Evolutionary conservation across 2,113 vertebrate species (phyloP).

Genomic region (Oostethus manadensis): DNA sequence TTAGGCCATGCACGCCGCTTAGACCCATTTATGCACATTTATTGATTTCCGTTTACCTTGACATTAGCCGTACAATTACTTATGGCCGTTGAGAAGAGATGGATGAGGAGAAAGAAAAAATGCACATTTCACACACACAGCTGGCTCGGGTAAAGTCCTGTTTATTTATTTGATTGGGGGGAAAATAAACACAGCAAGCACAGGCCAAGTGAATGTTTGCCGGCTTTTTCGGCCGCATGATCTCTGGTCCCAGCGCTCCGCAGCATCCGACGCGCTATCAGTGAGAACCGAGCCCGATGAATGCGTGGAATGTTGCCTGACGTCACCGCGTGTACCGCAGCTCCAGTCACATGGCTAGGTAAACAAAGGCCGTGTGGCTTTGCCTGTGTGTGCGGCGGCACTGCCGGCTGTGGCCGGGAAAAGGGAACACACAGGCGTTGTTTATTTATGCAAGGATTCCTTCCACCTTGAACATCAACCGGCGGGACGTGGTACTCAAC

Average conservation of each 20-base stretch:
- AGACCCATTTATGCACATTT: slow-evolving; percentile 28
- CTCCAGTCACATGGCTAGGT: slow-evolving; percentile 57
- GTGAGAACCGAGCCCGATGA: slow-evolving; percentile 55
- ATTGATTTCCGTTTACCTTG: slow-evolving; percentile 35
- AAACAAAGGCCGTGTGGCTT: slow-evolving; percentile 49
- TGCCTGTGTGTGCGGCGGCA: slow-evolving; percentile 19
- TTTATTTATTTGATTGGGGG: slow-evolving; percentile 49
- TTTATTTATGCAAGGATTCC: slow-evolving; percentile 54
- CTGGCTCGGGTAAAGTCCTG: slow-evolving; percentile 36
- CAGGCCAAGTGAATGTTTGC: slow-evolving; percentile 38
- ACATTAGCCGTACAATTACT: slow-evolving; percentile 53
- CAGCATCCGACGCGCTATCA: slow-evolving; percentile 45
- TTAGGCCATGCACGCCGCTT: neutral
- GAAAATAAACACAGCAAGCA: slow-evolving; percentile 38
- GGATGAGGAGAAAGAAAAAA: slow-evolving; percentile 35
- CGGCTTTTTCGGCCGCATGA: slow-evolving; percentile 32
- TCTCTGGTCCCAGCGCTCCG: slow-evolving; percentile 38
- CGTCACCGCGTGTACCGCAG: slow-evolving; percentile 42
- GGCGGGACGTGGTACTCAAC: no score
- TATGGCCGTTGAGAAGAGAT: slow-evolving; percentile 44
- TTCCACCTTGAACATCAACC: slow-evolving; percentile 49
- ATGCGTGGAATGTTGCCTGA: slow-evolving; percentile 58
- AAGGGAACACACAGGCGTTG: slow-evolving; percentile 32
- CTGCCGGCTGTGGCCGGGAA: slow-evolving; percentile 21
- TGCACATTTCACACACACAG: slow-evolving; percentile 42